Evolutionary conservation across 2,113 vertebrate genomes (phyloP).

Genomic region (Gambusia affinis): DNA sequence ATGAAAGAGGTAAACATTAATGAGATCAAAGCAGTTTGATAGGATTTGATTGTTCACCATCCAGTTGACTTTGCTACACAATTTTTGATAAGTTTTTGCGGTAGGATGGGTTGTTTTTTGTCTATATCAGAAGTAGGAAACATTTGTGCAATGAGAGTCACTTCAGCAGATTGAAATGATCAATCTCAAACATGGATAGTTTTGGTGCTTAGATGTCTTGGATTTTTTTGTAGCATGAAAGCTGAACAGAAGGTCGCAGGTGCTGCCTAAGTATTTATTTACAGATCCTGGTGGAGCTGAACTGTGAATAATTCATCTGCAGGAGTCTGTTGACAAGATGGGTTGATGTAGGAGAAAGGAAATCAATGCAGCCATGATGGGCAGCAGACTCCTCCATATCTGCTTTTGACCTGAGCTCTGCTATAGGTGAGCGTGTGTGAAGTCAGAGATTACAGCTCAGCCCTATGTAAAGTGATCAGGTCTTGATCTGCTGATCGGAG

Average conservation of each 20-base stretch:
- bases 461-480: constrained; percentile 78
- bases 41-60: too few species aligned
- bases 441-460: constrained; percentile 62
- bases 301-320: constrained; percentile 76
- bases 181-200: constrained; percentile 5
- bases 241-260: constrained; percentile 55
- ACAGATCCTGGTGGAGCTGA: constrained; percentile 65
- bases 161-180: constrained; percentile 8
- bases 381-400: constrained; percentile 65
- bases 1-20: too few species aligned
- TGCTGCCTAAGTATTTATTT: constrained; percentile 79
- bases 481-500: constrained; percentile 72
- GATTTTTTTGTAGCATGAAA: constrained; percentile 34
- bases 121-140: too few species aligned
- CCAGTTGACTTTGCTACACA: too few species aligned
- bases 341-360: constrained; percentile 68
- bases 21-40: too few species aligned
- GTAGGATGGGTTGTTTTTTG: too few species aligned
- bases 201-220: constrained; percentile 19
- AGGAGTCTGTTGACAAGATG: constrained; percentile 75
- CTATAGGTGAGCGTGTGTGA: constrained; percentile 36
- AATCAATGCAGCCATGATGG: constrained; percentile 76
- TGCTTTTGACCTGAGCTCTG: constrained; percentile 42
- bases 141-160: too few species aligned
- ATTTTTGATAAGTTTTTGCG: too few species aligned